Evolutionary conservation across 2,113 vertebrate genomes (phyloP), one percentile per base, ranked within the genome.

Genomic region (Leiothrix lutea): DNA sequence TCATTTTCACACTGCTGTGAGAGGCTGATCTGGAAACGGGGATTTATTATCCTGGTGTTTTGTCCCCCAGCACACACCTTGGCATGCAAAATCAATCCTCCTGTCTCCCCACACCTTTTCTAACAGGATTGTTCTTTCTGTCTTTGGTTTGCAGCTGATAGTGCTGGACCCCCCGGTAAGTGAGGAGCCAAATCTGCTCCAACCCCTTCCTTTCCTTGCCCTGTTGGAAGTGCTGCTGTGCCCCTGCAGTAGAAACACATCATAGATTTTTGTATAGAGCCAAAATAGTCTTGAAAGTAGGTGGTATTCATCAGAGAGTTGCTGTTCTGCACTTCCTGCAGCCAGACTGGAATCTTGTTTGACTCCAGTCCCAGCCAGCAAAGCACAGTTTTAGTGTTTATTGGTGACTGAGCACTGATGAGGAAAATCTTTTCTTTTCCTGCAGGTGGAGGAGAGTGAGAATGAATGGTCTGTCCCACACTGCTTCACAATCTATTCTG

Each of bases 401-500:
- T 5, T 85, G 98, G 97, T 97, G 98, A 96, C 98, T 61, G 97
- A 98, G 51, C 13, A 98, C 91, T 57, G 98, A 98, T 71, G 45
- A 90, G n/a, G 64, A 65, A 82, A 53, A 35, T 17, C 24, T 86
- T 60, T 57, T 28, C 24, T 90, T 56, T 88, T 44, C 8, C 61
- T 92, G 79, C 11, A 99, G 99, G 98, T 99, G n/a, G 99, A 99
- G 89, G 99, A 99, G 79, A 98, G 97, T 67, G 98, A 99, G 92
- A 98, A 97, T 0, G 98, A 99, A 79, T 98, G 99, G 98, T 97
- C 98, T 0, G 98, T 98, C 12, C 99, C 99, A 3, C 98, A 99
- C 97, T 99, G 99, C 84, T 99, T 99, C 98, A 99, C 99, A 90
- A 99, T 99, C 97, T 99, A 98, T 80, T 98, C 99, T 7, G 98